A percentile compares a stretch with the other conserved stretches of the same genome.
phyloP scores from a whole-genome alignment of 2,888 invertebrate species.

The Philhelius pedissequus region DNA sequence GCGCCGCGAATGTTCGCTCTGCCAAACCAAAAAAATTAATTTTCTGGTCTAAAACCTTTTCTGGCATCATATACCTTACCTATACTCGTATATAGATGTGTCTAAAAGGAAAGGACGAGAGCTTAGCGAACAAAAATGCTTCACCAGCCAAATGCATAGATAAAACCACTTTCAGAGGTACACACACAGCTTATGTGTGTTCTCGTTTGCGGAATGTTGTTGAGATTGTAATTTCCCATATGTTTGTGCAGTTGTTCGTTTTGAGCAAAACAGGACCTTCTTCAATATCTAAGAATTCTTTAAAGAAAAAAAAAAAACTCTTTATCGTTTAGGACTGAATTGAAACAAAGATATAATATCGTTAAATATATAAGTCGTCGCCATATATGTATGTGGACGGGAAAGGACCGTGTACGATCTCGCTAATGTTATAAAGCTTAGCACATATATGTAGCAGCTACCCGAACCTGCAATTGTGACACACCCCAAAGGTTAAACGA shows the following conservation, averaged over 20 bases:
- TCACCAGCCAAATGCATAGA: neutral
- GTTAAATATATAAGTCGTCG: no score
- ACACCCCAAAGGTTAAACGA: slow-evolving; percentile 5
- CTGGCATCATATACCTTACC: slow-evolving; percentile 9
- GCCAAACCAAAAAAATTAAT: slow-evolving; percentile 57
- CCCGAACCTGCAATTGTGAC: neutral
- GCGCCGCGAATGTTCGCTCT: slow-evolving; percentile 55
- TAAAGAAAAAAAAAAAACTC: no score
- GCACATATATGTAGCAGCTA: no score
- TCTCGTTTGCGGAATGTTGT: slow-evolving; percentile 5
- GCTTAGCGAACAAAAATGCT: neutral
- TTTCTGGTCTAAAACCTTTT: slow-evolving; percentile 50
- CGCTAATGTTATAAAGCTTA: neutral
- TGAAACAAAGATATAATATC: no score
- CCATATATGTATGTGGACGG: neutral
- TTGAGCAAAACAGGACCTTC: no score
- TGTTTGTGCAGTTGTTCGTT: no score
- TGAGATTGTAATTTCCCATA: neutral
- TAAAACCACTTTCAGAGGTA: neutral
- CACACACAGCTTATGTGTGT: neutral
- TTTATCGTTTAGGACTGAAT: no score
- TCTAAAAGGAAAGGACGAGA: neutral
- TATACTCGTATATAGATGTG: neutral
- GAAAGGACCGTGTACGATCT: no score
- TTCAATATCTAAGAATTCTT: no score